These are phyloP conservation scores for Lypha dubia DNA, from an alignment of 2,888 invertebrate genomes.

Conservation along the genomic window DNA sequence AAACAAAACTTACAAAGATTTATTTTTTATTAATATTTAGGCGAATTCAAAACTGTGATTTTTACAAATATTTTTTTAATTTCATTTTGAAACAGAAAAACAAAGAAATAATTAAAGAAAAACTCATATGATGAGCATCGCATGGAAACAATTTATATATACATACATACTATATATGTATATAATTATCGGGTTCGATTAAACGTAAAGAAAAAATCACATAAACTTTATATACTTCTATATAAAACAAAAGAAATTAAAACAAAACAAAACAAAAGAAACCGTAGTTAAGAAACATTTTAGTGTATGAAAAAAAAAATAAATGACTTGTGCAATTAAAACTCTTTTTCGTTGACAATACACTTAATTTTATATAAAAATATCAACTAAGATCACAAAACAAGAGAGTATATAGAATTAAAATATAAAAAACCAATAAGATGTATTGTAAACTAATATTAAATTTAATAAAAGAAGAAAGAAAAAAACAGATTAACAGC, in stretches of 20 bases:
- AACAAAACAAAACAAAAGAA: slow-evolving; percentile 31
- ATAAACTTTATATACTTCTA: slow-evolving; percentile 47
- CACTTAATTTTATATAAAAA: slow-evolving; percentile 53
- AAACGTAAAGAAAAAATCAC: slow-evolving; percentile 38
- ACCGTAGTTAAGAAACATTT: slow-evolving; percentile 63
- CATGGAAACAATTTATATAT: slow-evolving; percentile 36
- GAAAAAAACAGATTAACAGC: not conserved
- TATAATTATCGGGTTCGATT: slow-evolving; percentile 52
- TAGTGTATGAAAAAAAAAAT: slow-evolving; percentile 68
- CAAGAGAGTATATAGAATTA: slow-evolving; percentile 34
- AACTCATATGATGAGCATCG: slow-evolving; percentile 57
- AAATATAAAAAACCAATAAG: slow-evolving; percentile 10
- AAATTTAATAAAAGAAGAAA: slow-evolving; percentile 22
- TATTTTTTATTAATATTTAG: slow-evolving; percentile 73
- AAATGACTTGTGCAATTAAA: slow-evolving; percentile 71
- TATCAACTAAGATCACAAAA: slow-evolving; percentile 40
- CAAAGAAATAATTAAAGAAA: slow-evolving; percentile 33
- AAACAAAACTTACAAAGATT: slow-evolving; percentile 71
- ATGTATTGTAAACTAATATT: slow-evolving; percentile 55
- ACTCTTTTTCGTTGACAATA: slow-evolving; percentile 71
- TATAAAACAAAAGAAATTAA: slow-evolving; percentile 10
- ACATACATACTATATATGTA: too few relatives aligned
- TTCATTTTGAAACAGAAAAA: slow-evolving; percentile 68
- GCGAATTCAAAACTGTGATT: slow-evolving; percentile 81
- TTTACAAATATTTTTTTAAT: slow-evolving; percentile 75